Percentiles rank a stretch among this genome's conserved stretches.
Conservation (phyloP, 2,888 invertebrate genomes). For the Diplolepis rosae region DNA sequence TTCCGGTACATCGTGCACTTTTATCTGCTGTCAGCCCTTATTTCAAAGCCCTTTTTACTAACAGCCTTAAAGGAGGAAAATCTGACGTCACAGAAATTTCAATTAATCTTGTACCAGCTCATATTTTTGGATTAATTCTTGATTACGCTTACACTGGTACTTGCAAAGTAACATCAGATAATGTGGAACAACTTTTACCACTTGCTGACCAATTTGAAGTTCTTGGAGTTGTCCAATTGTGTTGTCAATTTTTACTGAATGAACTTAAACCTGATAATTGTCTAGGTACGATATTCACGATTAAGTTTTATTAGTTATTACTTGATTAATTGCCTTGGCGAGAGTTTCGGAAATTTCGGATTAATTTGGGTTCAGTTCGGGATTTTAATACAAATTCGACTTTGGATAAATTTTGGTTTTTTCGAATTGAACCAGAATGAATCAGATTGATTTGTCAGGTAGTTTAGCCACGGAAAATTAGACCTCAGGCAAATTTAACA, state of each 20-base stretch:
- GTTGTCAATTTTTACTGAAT: slow-evolving; percentile 80
- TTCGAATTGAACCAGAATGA: too few relatives aligned
- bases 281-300: slow-evolving; percentile 71
- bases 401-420: too few relatives aligned
- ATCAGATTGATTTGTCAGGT: too few relatives aligned
- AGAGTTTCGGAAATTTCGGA: too few relatives aligned
- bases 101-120: slow-evolving; percentile 77
- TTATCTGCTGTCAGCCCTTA: slow-evolving; percentile 84
- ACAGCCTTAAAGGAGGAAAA: slow-evolving; percentile 79
- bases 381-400: too few relatives aligned
- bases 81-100: slow-evolving; percentile 79
- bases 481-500: too few relatives aligned
- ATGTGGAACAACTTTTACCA: slow-evolving; percentile 82
- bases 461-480: too few relatives aligned
- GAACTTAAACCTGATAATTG: slow-evolving; percentile 82
- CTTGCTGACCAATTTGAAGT: slow-evolving; percentile 85
- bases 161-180: slow-evolving; percentile 79
- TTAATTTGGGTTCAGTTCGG: too few relatives aligned
- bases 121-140: slow-evolving; percentile 80
- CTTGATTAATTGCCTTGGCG: too few relatives aligned
- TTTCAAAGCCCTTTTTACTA: slow-evolving; percentile 83
- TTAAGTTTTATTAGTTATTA: too few relatives aligned
- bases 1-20: slow-evolving; percentile 82
- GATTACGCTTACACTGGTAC: slow-evolving; percentile 85
- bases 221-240: slow-evolving; percentile 81